Evolutionary conservation across 2,797 vertebrate genomes (phyloP).

Genomic region (Rhincodon typus): DNA sequence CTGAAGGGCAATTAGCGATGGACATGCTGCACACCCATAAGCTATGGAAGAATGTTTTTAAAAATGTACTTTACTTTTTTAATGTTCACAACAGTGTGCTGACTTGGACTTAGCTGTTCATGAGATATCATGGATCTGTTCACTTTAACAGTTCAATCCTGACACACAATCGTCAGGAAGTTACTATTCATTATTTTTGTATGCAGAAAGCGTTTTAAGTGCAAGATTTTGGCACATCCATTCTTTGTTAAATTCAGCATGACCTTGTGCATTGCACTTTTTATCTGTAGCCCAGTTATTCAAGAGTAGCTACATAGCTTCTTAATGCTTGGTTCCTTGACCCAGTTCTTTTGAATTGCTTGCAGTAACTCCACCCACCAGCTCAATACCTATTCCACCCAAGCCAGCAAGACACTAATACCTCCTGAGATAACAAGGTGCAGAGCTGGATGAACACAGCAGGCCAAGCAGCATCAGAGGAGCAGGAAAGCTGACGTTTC

Average conservation of each 20-base stretch:
- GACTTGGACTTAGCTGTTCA: not conserved
- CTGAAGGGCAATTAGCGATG: no score
- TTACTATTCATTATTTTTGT: not conserved
- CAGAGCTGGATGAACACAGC: no score
- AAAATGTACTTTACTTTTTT: not conserved
- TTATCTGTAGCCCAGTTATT: not conserved
- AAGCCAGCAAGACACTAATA: not conserved
- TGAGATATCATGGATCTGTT: not conserved
- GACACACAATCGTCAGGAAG: not conserved
- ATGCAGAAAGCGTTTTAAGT: not conserved
- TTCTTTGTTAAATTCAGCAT: not conserved
- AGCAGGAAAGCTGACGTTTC: no score
- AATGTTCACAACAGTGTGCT: not conserved
- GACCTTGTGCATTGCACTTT: not conserved
- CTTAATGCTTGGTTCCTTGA: not conserved
- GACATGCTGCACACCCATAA: no score
- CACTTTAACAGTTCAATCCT: not conserved
- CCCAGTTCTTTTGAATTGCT: not conserved
- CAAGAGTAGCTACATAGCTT: not conserved
- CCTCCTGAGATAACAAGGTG: not conserved
- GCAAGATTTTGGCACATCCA: not conserved
- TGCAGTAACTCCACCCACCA: not conserved
- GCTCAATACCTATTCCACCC: not conserved
- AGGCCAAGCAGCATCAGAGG: no score
- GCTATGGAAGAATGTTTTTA: no score